Conservation (phyloP, 2,113 vertebrate species). For the Perca schrenkii region DNA sequence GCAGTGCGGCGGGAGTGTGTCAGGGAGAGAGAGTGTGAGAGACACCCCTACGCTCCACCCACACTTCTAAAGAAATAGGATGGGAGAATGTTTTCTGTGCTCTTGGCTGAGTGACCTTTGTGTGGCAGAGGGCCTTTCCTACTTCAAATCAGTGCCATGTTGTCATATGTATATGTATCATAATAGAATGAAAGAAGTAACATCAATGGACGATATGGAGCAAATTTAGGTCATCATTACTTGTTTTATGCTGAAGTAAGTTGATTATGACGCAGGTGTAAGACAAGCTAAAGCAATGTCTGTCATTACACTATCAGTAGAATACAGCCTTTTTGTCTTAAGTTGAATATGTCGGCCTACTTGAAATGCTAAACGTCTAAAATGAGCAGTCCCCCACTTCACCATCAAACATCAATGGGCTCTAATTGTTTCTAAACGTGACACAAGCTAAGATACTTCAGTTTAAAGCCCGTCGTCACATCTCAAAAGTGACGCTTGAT, state of each 20-base stretch:
- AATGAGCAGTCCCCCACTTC: constrained; percentile 66
- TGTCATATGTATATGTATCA: constrained; percentile 57
- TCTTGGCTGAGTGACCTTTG: constrained; percentile 80
- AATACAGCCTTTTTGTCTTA: constrained; percentile 50
- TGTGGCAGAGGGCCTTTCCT: constrained; percentile 39
- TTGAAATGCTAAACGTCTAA: constrained; percentile 81
- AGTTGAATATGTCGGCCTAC: constrained; percentile 58
- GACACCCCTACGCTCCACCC: constrained; percentile 78
- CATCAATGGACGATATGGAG: constrained; percentile 58
- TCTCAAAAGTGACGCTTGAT: constrained; percentile 75
- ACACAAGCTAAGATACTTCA: constrained; percentile 78
- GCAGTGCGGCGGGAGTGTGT: constrained; percentile 84
- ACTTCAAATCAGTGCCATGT: constrained; percentile 56
- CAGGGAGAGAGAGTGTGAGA: constrained; percentile 78
- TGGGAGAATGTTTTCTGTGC: constrained; percentile 65
- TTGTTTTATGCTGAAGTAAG: constrained; percentile 52
- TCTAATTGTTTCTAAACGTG: constrained; percentile 84
- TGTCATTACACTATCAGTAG: constrained; percentile 54
- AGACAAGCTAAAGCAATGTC: constrained; percentile 70
- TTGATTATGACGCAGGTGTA: constrained; percentile 70
- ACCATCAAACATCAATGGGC: constrained; percentile 76
- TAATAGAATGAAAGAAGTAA: constrained; percentile 66
- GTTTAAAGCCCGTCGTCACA: constrained; percentile 70
- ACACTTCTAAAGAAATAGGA: constrained; percentile 72
- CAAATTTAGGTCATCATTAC: constrained; percentile 71